phyloP scores from a whole-genome alignment of 53 echinoderm and acorn worm species.

The Echinometra lucunter region DNA sequence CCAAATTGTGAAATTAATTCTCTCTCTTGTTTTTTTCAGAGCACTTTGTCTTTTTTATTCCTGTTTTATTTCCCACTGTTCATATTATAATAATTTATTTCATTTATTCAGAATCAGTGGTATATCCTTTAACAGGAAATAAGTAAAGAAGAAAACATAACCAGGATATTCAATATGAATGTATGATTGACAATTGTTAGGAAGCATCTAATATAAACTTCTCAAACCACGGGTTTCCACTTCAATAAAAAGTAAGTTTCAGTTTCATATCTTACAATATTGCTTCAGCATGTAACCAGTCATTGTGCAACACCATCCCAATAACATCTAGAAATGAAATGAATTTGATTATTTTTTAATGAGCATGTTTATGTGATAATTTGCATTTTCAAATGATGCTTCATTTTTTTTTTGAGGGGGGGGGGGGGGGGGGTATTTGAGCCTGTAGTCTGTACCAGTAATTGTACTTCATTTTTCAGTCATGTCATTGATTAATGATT shows the following conservation, averaged over 20 bases:
- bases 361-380: background rate
- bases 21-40: too few species aligned
- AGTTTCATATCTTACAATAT: background rate
- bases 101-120: background rate
- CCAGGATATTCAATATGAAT: slow-evolving; percentile 7
- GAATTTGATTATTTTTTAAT: background rate
- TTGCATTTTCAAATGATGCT: background rate
- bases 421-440: too few species aligned
- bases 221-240: background rate
- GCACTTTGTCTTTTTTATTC: background rate
- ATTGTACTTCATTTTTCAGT: too few species aligned
- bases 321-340: background rate
- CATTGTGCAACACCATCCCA: background rate
- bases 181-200: slow-evolving; percentile 17
- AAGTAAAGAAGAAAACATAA: background rate
- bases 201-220: slow-evolving; percentile 28
- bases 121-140: background rate
- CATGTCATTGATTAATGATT: too few species aligned
- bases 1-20: too few species aligned
- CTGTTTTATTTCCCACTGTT: background rate
- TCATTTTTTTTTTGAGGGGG: too few species aligned
- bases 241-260: background rate
- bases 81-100: background rate
- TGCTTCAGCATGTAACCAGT: background rate
- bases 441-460: too few species aligned